These are phyloP conservation scores for Nephrotoma guestfalica DNA, from an alignment of 2,888 invertebrate species.

Conservation along the genomic window DNA sequence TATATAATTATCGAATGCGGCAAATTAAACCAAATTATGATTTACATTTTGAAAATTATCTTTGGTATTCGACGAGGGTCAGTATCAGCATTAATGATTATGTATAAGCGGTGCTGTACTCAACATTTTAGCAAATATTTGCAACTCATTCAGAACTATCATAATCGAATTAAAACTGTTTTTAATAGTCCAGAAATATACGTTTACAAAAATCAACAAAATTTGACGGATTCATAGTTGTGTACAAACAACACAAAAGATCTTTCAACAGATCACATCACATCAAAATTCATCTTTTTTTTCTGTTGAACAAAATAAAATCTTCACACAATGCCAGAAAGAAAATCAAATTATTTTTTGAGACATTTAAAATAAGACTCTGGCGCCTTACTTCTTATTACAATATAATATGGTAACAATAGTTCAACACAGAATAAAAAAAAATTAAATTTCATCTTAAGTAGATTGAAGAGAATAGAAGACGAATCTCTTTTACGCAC, in stretches of 20 bases:
- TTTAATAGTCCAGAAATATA: not conserved
- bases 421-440: not conserved
- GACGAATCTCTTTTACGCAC: not conserved
- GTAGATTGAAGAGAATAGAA: not conserved
- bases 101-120: not conserved
- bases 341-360: not conserved
- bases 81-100: not conserved
- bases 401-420: not conserved
- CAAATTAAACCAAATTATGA: not conserved
- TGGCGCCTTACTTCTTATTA: not conserved
- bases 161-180: not conserved
- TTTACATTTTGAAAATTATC: not conserved
- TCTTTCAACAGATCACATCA: not conserved
- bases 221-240: not conserved
- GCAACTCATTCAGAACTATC: not conserved
- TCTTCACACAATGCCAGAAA: not conserved
- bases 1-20: not conserved
- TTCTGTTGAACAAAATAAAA: not conserved
- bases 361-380: not conserved
- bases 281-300: not conserved
- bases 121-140: not conserved
- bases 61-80: not conserved
- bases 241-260: not conserved
- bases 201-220: not conserved
- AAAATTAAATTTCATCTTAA: not conserved